phyloP scores from a whole-genome alignment of 2,113 vertebrate genomes.

The Trogon melanurus region DNA sequence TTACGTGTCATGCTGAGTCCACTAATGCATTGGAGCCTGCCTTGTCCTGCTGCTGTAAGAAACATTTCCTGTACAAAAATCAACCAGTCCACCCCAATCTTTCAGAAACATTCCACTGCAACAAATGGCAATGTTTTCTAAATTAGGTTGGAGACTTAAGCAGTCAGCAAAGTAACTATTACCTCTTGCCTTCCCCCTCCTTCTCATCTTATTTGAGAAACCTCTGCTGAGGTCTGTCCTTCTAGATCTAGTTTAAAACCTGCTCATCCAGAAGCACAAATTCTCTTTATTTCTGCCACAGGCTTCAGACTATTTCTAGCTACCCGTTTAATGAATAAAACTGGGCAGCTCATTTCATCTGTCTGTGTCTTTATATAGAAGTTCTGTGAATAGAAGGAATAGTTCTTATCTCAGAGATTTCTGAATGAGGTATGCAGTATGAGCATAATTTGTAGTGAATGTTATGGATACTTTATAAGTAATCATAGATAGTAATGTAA shows the following conservation, averaged over 20 bases:
- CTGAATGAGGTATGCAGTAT: neutral
- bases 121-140: neutral
- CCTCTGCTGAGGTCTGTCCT: neutral
- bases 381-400: slow-evolving; percentile 10
- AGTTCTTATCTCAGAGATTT: neutral
- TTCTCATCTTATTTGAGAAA: neutral
- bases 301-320: slow-evolving; percentile 29
- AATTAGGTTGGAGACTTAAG: neutral
- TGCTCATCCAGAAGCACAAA: neutral
- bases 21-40: neutral
- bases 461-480: neutral
- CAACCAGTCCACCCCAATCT: neutral
- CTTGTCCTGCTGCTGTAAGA: neutral
- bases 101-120: slow-evolving; percentile 1
- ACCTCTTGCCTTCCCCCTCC: neutral
- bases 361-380: neutral
- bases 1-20: neutral
- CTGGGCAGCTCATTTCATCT: slow-evolving; percentile 18
- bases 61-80: neutral
- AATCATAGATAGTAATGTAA: neutral
- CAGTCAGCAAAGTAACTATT: neutral
- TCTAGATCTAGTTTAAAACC: neutral
- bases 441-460: neutral
- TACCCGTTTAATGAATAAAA: slow-evolving; percentile 13
- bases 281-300: slow-evolving; percentile 14